Evolutionary conservation across 2,113 vertebrate species (phyloP), one percentile per base, ranked within the genome.

Genomic region (Anas platyrhynchos): DNA sequence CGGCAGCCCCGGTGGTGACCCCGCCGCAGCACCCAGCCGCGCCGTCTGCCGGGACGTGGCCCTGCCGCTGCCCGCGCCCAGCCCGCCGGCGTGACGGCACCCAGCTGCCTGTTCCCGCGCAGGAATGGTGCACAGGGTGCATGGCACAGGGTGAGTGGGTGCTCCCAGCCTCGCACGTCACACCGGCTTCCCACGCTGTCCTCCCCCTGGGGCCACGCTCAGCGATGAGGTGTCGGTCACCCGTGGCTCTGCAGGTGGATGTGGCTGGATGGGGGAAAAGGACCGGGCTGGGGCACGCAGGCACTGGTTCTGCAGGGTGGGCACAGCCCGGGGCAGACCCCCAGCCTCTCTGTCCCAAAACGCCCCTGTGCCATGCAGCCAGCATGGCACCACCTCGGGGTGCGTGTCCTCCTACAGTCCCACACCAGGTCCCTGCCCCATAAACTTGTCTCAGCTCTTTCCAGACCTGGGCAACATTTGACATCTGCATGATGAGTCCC

Each of bases 221-320:
- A 1, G 41, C 86, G 0, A 0, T 0, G 0, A 43, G 74, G 44
- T 89, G 69, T 23, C 6, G 3, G 82, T 85, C 59, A 50, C 80
- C 83, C 7, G 4, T 3, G 8, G 86, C 67, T 85, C 74, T 1
- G 1, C 0, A 0, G 13, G 61, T 29, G 31, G 62, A 50, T 1
- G 0, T 32, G 36, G 44, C 14, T 8, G 27, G 23, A 84, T 16
- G 9, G 1, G 8, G 65, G 66, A 61, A 43, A 14, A 6, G 11
- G 34, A 59, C 43, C 3, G 3, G 38, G 48, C 29, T 7, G 2
- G 59, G 72, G 16, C 81, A 71, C 56, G 76, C 36, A 13, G 44
- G 34, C 0, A 0, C 44, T 3, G 2, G 14, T 7, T 63, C 46
- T 29, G n/a, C 1, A 2, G 10, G 15, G 36, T 6, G 5, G 56